Evolutionary conservation across 2,113 vertebrate genomes (phyloP).

Genomic region (Delphinus delphis): DNA sequence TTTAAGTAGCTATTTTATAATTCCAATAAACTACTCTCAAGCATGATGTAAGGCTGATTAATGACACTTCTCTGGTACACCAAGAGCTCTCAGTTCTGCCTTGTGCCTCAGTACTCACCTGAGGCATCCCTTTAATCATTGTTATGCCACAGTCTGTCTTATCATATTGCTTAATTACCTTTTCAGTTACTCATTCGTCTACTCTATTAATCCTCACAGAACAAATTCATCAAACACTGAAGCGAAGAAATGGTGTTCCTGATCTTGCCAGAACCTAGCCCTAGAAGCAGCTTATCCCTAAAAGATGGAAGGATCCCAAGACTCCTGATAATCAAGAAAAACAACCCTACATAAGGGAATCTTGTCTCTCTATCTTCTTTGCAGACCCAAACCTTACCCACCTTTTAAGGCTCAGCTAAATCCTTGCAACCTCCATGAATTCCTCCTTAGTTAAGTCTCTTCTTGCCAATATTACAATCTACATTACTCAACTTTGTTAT

Average conservation of each 20-base stretch:
- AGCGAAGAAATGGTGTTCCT: not conserved
- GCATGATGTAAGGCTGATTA: slow-evolving; percentile 49
- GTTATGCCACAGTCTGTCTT: slow-evolving; percentile 47
- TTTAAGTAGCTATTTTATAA: slow-evolving; percentile 60
- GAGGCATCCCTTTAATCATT: slow-evolving; percentile 55
- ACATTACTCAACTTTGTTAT: not conserved
- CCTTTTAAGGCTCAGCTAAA: slow-evolving; percentile 26
- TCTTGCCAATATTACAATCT: slow-evolving; percentile 5
- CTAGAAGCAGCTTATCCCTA: slow-evolving; percentile 31
- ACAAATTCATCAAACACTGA: slow-evolving; percentile 34
- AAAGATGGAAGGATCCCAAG: slow-evolving; percentile 37
- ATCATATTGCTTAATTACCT: slow-evolving; percentile 62
- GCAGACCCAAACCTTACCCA: not conserved
- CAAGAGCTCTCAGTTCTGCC: slow-evolving; percentile 21
- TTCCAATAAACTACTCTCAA: slow-evolving; percentile 53
- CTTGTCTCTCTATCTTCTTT: not conserved
- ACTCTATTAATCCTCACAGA: slow-evolving; percentile 35
- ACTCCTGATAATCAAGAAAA: not conserved
- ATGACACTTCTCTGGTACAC: slow-evolving; percentile 22
- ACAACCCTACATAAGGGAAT: not conserved
- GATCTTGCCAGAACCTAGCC: slow-evolving; percentile 39
- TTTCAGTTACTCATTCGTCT: slow-evolving; percentile 48
- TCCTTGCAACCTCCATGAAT: not conserved
- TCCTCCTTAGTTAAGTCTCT: not conserved
- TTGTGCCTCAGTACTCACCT: slow-evolving; percentile 15